Base-by-base conservation (phyloP, 2,888 invertebrate species). In the Phytoseiulus persimilis region DNA sequence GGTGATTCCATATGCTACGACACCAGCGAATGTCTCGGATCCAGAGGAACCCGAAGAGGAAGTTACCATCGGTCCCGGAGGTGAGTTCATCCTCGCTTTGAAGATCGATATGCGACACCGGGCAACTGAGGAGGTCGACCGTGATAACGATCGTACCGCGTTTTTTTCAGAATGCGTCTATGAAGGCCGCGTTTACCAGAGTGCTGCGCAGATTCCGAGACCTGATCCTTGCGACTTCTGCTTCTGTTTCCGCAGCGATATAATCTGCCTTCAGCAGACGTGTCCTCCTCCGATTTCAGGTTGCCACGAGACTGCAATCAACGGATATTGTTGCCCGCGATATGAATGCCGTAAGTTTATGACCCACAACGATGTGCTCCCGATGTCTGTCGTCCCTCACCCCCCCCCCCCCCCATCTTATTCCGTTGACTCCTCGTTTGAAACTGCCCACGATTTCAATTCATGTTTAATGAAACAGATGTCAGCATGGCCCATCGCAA, bases 201-300 rank as follows among this genome's bases (percentile, higher is more conserved):
- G 97, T 0, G 97, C 97, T 0, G 97, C 97, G 93, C 97, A 98
- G 93, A 97, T 98, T 92, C 97, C 97, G 83, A 94, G 97, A 91
- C 96, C 97, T 92, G 97, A 98, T 94, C 97, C 97, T 33, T 98
- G 97, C 93, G 97, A 97, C 92, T 98, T 97, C 94, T 98, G 97
- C 93, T 97, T 98, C 95, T 98, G 97, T 94, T 98, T 97, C 94
- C 95, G 97, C 93, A 96, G 97, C 93, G 97, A 97, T 92, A 97
- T 98, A 92, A 97, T 98, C 92, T 98, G 97, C 92, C 94, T 97
- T 91, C 97, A 97, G 93, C 97, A 98, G 93, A 97, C 97, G 92
- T 98, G 97, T 93, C 97, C 97, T 90, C 97, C 97, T 89, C 97
- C 97, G 83, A 97, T 97, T 92, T 95, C 95, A 89, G 96, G 96